A percentile compares a stretch with the other conserved stretches of the same genome.
Evolutionary conservation across 2,888 invertebrate species (phyloP).

Genomic region (Tinea trinotella): DNA sequence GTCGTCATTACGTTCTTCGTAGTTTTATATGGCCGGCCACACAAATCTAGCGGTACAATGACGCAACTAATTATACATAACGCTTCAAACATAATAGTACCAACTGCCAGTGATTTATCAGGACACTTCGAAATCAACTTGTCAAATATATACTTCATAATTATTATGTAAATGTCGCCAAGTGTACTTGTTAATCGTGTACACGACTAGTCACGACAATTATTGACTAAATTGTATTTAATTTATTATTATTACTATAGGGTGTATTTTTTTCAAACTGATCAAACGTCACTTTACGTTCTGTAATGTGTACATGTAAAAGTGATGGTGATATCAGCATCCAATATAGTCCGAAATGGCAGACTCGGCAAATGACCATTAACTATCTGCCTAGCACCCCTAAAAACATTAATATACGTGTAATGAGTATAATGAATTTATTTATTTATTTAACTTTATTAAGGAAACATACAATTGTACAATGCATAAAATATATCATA

Average conservation of each 20-base stretch:
- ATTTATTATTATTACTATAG: neutral
- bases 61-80: constrained; percentile 65
- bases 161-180: neutral
- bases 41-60: constrained; percentile 47
- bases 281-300: too few relatives aligned
- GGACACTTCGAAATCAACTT: constrained; percentile 7
- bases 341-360: too few relatives aligned
- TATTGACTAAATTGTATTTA: neutral
- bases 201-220: neutral
- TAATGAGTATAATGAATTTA: too few relatives aligned
- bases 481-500: too few relatives aligned
- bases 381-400: too few relatives aligned
- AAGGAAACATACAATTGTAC: too few relatives aligned
- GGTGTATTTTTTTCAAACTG: neutral
- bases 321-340: neutral
- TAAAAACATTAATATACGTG: too few relatives aligned
- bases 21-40: constrained; percentile 7
- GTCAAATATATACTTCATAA: neutral
- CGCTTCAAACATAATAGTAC: constrained; percentile 33
- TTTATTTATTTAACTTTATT: too few relatives aligned
- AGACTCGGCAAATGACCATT: too few relatives aligned
- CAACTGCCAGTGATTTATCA: constrained; percentile 4
- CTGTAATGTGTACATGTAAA: too few relatives aligned
- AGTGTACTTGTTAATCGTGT: neutral
- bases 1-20: constrained; percentile 27